Evolutionary conservation across 2,888 invertebrate genomes (phyloP).

Genomic region (Neoascia interrupta): DNA sequence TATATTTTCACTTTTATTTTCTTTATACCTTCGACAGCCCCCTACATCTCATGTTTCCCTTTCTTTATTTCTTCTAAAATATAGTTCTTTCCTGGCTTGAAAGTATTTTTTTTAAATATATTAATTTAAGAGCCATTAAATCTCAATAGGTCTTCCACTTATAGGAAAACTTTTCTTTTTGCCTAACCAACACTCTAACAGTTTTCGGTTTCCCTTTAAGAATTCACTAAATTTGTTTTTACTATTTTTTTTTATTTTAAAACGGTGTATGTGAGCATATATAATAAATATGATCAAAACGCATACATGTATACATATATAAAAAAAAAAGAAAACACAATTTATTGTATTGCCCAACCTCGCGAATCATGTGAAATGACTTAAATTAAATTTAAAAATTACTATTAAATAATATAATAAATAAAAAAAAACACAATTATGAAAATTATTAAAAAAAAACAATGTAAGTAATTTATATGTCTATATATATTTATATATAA

Average conservation of each 20-base stretch:
- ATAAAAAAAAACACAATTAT: slow-evolving; percentile 36
- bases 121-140: neutral
- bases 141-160: slow-evolving; percentile 45
- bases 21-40: slow-evolving; percentile 18
- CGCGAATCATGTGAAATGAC: slow-evolving; percentile 72
- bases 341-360: slow-evolving; percentile 71
- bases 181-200: slow-evolving; percentile 5
- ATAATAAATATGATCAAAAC: slow-evolving; percentile 2
- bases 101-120: no score
- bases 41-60: neutral
- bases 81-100: neutral
- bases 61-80: neutral
- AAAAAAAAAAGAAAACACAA: slow-evolving; percentile 33
- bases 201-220: slow-evolving; percentile 10
- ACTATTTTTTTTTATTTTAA: slow-evolving; percentile 5
- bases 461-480: slow-evolving; percentile 60
- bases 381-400: slow-evolving; percentile 61
- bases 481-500: slow-evolving; percentile 68
- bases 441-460: slow-evolving; percentile 34
- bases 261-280: slow-evolving; percentile 41
- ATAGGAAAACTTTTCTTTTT: slow-evolving; percentile 26
- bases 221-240: neutral
- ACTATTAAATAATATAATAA: slow-evolving; percentile 33
- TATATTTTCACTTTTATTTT: slow-evolving; percentile 72
- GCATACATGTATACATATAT: slow-evolving; percentile 34